These are phyloP conservation scores for Agonopterix arenella DNA, from an alignment of 2,888 invertebrate species.

Conservation along the genomic window DNA sequence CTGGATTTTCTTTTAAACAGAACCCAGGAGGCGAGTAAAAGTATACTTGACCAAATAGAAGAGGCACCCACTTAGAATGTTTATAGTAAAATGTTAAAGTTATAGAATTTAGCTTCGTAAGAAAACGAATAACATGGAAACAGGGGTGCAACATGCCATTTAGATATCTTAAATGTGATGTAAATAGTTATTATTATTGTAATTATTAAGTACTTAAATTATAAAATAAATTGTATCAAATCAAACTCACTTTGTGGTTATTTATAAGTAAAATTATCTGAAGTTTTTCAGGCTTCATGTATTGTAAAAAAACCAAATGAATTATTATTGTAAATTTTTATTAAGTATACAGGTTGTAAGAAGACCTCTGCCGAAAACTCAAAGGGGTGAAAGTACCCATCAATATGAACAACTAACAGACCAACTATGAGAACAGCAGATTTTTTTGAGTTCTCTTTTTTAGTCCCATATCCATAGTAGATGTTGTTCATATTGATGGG, in stretches of 20 bases:
- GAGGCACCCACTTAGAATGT: conserved; percentile 55
- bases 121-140: conserved; percentile 40
- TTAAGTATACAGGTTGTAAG: too few relatives aligned
- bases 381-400: too few relatives aligned
- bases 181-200: conserved; percentile 11
- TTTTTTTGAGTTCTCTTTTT: too few relatives aligned
- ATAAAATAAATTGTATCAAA: conserved; percentile 13
- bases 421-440: too few relatives aligned
- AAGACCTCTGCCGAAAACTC: too few relatives aligned
- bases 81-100: conserved; percentile 1
- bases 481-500: too few relatives aligned
- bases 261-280: conserved; percentile 7
- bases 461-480: too few relatives aligned
- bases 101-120: conserved; percentile 16
- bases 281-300: too few relatives aligned
- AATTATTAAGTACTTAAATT: too few relatives aligned
- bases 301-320: too few relatives aligned
- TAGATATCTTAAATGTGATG: conserved; percentile 22
- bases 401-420: too few relatives aligned
- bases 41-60: conserved; percentile 46
- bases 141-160: conserved; percentile 51
- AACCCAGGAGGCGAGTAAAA: conserved; percentile 51
- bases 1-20: conserved; percentile 88
- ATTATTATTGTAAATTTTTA: too few relatives aligned
- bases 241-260: conserved; percentile 6